phyloP scores from a whole-genome alignment of 1,140 invertebrate species.

The Elymnias hypermnestra region DNA sequence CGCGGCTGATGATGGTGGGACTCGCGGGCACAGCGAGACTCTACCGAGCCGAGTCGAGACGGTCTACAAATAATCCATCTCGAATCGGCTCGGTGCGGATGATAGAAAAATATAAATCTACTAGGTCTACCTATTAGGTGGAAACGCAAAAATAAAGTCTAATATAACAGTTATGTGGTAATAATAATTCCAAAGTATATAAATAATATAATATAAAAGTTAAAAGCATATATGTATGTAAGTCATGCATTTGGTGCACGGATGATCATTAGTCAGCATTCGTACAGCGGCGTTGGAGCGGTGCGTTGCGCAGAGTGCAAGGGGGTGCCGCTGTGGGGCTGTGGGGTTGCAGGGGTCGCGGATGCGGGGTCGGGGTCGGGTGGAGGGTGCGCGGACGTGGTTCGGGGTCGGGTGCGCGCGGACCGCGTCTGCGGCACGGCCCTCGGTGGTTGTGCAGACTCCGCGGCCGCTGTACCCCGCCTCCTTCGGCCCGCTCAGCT shows the following conservation, averaged over 20 bases:
- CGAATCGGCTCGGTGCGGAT: slow-evolving; percentile 47
- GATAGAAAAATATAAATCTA: slow-evolving; percentile 68
- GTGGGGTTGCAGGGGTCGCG: slow-evolving; percentile 23
- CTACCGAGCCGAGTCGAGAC: slow-evolving; percentile 67
- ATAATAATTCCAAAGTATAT: slow-evolving; percentile 3
- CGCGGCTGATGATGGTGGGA: slow-evolving; percentile 48
- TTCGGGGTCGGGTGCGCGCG: slow-evolving; percentile 50
- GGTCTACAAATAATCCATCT: slow-evolving; percentile 30
- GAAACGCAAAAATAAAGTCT: slow-evolving; percentile 21
- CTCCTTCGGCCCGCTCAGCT: slow-evolving; percentile 77
- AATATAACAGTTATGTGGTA: neutral
- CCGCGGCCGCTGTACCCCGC: slow-evolving; percentile 71
- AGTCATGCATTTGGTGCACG: too few relatives aligned
- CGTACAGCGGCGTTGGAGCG: slow-evolving; percentile 11
- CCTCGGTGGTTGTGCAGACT: slow-evolving; percentile 73
- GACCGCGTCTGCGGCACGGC: slow-evolving; percentile 62
- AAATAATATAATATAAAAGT: too few relatives aligned
- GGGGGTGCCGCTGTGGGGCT: slow-evolving; percentile 10
- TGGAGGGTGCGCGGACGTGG: slow-evolving; percentile 9
- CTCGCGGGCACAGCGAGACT: slow-evolving; percentile 70
- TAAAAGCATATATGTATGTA: too few relatives aligned
- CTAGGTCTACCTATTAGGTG: slow-evolving; percentile 37
- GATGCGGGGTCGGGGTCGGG: too few relatives aligned
- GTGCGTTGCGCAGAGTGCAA: too few relatives aligned
- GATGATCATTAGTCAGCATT: too few relatives aligned